Conservation (phyloP, 2,797 vertebrate species). For the Clarias platycephalus region DNA sequence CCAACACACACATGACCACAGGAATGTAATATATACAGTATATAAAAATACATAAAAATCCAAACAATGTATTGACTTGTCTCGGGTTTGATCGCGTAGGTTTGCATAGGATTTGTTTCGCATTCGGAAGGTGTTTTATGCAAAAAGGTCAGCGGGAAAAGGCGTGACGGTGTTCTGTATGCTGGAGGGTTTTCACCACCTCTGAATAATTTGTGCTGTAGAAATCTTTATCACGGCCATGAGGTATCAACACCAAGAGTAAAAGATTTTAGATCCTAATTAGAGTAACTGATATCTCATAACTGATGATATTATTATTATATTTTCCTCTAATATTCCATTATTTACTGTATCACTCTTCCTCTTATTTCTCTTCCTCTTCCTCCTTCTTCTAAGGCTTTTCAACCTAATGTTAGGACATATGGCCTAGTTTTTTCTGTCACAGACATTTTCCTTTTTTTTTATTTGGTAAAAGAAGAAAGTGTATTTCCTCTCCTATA, state of each 20-base stretch:
- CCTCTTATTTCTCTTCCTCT: neutral
- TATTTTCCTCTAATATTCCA: neutral
- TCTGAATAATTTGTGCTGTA: too few species aligned
- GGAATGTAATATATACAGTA: neutral
- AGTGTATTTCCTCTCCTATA: neutral
- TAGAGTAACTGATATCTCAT: neutral
- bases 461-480: neutral
- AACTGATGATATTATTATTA: neutral
- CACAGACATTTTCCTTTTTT: neutral
- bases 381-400: neutral
- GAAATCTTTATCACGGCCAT: constrained; percentile 11
- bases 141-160: constrained; percentile 47
- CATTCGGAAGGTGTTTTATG: constrained; percentile 37
- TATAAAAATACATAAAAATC: neutral
- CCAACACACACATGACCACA: neutral
- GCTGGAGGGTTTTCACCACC: constrained; percentile 30
- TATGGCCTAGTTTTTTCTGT: neutral
- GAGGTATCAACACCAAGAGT: constrained; percentile 16
- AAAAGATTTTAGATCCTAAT: neutral
- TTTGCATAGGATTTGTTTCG: constrained; percentile 23
- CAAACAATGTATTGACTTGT: constrained; percentile 10
- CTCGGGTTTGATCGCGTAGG: constrained; percentile 18
- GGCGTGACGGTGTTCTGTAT: constrained; percentile 29
- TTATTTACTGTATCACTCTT: neutral
- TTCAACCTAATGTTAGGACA: neutral